Percentiles rank a stretch among this genome's conserved stretches.
phyloP scores from a whole-genome alignment of 2,888 invertebrate genomes.

The Caenorhabditis doughertyi region DNA sequence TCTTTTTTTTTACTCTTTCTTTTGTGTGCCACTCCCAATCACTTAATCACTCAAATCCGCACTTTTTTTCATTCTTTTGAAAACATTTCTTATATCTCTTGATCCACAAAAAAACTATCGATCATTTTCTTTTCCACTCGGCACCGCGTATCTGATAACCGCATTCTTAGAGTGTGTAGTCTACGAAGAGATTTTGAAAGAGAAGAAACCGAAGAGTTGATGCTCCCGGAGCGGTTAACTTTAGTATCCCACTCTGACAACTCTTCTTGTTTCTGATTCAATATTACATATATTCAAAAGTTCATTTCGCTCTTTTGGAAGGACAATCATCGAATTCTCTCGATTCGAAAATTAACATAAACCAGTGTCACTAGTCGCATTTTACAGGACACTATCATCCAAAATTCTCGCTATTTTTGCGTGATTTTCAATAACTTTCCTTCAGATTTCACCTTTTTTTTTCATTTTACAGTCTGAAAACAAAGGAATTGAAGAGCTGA shows the following conservation, averaged over 20 bases:
- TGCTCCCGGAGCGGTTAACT: conserved; percentile 14
- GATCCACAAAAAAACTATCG: conserved; percentile 40
- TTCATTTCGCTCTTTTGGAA: conserved; percentile 33
- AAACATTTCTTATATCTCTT: conserved; percentile 15
- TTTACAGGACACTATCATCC: conserved; percentile 2
- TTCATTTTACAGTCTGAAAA: conserved; percentile 46
- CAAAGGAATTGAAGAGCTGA: conserved; percentile 44
- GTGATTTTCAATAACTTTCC: conserved; percentile 47
- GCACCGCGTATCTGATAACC: conserved; percentile 62
- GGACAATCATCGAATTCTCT: conserved; percentile 23
- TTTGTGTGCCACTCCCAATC: conserved; percentile 39
- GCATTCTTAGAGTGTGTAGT: conserved; percentile 27
- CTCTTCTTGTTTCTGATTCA: conserved; percentile 3
- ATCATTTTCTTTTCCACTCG: conserved; percentile 31
- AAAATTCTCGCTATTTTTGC: conserved; percentile 35
- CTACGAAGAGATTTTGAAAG: conserved; percentile 23
- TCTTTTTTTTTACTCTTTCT: conserved; percentile 8
- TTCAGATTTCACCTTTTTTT: neutral
- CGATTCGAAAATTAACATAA: conserved; percentile 44
- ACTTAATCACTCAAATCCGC: conserved; percentile 11
- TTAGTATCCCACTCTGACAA: conserved; percentile 1
- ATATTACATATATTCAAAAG: conserved; percentile 33
- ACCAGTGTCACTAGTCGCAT: conserved; percentile 44
- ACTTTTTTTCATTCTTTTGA: conserved; percentile 17
- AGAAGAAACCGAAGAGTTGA: conserved; percentile 6